These are phyloP conservation scores for Loriculus beryllinus DNA, from an alignment of 2,797 vertebrate genomes.

Conservation along the genomic window DNA sequence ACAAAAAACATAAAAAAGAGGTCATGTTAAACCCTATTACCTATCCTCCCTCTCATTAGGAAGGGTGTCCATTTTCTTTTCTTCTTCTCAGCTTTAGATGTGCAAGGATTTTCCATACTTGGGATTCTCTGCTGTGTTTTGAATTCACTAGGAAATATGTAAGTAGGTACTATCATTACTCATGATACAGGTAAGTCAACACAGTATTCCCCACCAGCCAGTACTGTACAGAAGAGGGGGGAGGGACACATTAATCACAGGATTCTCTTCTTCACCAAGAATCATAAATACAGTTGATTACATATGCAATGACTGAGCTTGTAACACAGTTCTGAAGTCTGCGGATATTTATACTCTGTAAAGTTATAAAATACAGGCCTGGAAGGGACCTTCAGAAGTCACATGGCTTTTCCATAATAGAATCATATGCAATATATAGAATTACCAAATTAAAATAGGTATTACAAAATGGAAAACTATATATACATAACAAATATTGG, in stretches of 20 bases:
- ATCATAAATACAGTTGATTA: neutral
- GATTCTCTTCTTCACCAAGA: neutral
- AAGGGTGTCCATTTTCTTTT: neutral
- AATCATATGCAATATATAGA: neutral
- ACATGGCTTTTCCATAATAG: neutral
- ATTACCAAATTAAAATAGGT: constrained; percentile 9
- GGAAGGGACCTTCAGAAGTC: neutral
- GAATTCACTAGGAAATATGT: neutral
- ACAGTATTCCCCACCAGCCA: neutral
- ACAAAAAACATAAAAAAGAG: neutral
- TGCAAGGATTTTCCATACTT: neutral
- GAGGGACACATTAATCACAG: neutral
- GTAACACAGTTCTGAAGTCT: neutral
- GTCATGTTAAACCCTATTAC: neutral
- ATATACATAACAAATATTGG: neutral
- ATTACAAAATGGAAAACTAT: constrained; percentile 25
- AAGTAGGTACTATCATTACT: neutral
- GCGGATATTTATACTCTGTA: neutral
- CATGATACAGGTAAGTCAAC: neutral
- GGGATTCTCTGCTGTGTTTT: neutral
- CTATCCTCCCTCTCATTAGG: neutral
- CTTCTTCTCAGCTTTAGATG: neutral
- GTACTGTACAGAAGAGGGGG: neutral
- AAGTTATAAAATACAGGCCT: neutral
- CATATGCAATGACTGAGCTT: neutral